A percentile compares a stretch with the other conserved stretches of the same genome.
Evolutionary conservation across 2,888 invertebrate species (phyloP).

Genomic region (Yponomeuta plumbellus): DNA sequence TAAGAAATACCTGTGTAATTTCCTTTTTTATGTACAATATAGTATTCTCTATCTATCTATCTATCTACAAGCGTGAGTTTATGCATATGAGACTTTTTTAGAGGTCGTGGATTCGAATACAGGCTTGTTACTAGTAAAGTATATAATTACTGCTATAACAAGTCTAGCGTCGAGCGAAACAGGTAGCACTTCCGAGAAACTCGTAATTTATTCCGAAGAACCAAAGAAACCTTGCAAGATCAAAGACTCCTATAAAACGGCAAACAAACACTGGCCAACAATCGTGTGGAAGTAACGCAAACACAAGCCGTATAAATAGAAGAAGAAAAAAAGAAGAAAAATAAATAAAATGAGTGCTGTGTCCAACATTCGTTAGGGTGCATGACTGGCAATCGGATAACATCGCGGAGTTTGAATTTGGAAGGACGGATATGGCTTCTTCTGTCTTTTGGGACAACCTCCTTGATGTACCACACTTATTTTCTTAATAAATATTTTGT

Average conservation of each 20-base stretch:
- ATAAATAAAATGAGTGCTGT: constrained; percentile 27
- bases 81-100: too few species aligned
- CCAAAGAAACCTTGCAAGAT: constrained; percentile 38
- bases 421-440: constrained; percentile 10
- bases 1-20: too few species aligned
- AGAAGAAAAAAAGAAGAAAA: constrained; percentile 39
- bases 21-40: too few species aligned
- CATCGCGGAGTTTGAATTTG: constrained; percentile 28
- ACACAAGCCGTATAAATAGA: constrained; percentile 37
- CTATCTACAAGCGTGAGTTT: too few species aligned
- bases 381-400: constrained; percentile 70
- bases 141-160: too few species aligned
- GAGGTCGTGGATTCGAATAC: too few species aligned
- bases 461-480: too few species aligned
- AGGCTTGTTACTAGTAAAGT: too few species aligned
- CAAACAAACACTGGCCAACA: constrained; percentile 48
- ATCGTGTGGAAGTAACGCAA: constrained; percentile 49
- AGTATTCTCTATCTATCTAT: too few species aligned
- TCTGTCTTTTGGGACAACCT: too few species aligned
- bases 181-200: not conserved
- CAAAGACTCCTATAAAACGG: constrained; percentile 51
- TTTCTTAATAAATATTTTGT: too few species aligned
- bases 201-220: constrained; percentile 3
- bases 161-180: not conserved
- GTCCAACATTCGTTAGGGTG: constrained; percentile 61